Conservation (phyloP, 2,888 invertebrate genomes). For the Sphecodes monilicornis region DNA sequence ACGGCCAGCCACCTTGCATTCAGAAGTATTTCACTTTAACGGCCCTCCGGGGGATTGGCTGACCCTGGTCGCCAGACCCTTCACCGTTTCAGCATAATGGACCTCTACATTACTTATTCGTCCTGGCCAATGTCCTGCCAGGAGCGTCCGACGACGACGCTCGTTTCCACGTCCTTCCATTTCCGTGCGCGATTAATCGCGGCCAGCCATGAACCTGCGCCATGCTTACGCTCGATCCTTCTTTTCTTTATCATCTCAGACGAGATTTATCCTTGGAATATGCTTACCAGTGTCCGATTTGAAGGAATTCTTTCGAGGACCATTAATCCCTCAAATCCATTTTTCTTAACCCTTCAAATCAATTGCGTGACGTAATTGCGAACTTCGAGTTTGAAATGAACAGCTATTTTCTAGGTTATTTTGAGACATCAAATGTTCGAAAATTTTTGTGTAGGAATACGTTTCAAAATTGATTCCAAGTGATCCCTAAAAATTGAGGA, state of each 20-base stretch:
- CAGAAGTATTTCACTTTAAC: slow-evolving; percentile 85
- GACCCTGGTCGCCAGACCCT: slow-evolving; percentile 81
- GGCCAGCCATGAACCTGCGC: slow-evolving; percentile 34
- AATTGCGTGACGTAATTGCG: too few relatives aligned
- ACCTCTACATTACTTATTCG: slow-evolving; percentile 84
- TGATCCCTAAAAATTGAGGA: too few relatives aligned
- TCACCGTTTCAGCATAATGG: slow-evolving; percentile 84
- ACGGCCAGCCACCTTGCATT: slow-evolving; percentile 83
- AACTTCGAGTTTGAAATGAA: too few relatives aligned
- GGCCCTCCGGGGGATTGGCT: slow-evolving; percentile 84
- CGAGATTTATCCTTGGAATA: neutral
- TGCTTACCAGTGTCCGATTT: neutral
- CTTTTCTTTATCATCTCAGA: neutral
- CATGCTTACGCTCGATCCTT: neutral
- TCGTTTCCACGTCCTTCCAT: slow-evolving; percentile 65
- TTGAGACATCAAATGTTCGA: too few relatives aligned
- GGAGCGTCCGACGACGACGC: slow-evolving; percentile 53
- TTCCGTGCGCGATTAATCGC: slow-evolving; percentile 71
- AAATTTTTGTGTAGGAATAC: too few relatives aligned
- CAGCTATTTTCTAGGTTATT: too few relatives aligned
- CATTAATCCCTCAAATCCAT: too few relatives aligned
- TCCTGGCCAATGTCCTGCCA: slow-evolving; percentile 79
- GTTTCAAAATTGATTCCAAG: too few relatives aligned
- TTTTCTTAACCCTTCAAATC: too few relatives aligned
- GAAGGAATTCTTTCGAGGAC: neutral